Base-by-base conservation (phyloP, 2,113 vertebrate species). In the Actinemys pallida region DNA sequence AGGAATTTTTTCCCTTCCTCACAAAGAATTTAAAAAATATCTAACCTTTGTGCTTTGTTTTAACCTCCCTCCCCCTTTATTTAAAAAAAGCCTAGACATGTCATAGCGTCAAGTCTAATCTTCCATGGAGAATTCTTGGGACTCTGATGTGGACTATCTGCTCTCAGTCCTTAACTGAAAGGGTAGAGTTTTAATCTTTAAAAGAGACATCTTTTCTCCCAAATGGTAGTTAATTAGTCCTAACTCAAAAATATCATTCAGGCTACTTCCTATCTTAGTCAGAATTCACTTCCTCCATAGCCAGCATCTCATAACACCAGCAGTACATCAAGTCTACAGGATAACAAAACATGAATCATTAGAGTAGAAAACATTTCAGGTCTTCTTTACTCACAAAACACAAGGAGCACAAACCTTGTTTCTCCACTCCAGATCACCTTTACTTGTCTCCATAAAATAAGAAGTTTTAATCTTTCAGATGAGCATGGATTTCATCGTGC, bases 341-440 rank as follows among this genome's bases (percentile, higher is more conserved):
- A 14, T 35, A 84, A 47, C 6, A 65, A 88, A 59, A 81, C 0
- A 2, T 2, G 22, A 76, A 39, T 75, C 50, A 75, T 9, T 91
- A 59, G 49, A 81, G 8, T 1, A 81, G 0, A 57, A 0, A 0
- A 50, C 80, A 50, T 69, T 14, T 35, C 52, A 17, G 24, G 24
- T 25, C 22, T 7, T 76, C 72, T 76, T 45, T 76, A 45, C 10
- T 52, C 86, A 92, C 53, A 53, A 25, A 56, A 84, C 90, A 17
- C 39, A 86, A 80, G 52, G 5, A 22, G 62, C 47, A 52, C 1
- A 1, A 45, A 45, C 5, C 24, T 76, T 24, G 22, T 25, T 45
- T 45, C 42, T 76, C 19, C 69, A 93, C 8, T 86, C 39, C 39
- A n/a, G 14, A 2, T 54, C 76, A 84, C 5, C 62, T 84, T 80